Conservation (phyloP, 2,113 vertebrate genomes). For the Macquaria australasica region DNA sequence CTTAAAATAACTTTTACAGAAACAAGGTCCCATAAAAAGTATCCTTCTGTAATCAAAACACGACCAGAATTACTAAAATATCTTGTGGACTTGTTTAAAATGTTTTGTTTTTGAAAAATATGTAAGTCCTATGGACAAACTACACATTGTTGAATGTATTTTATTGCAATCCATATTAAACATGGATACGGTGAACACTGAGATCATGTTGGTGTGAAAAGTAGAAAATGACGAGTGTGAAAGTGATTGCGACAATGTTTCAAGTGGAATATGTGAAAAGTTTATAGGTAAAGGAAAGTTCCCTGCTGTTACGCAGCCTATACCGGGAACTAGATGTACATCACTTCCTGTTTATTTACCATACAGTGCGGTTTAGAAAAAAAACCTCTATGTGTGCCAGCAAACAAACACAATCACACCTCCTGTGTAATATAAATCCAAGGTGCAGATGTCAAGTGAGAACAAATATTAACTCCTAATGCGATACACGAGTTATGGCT, state of each 20-base stretch:
- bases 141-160: slow-evolving; percentile 50
- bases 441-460: neutral
- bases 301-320: slow-evolving; percentile 19
- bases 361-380: slow-evolving; percentile 32
- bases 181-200: slow-evolving; percentile 20
- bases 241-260: slow-evolving; percentile 16
- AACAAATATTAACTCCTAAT: neutral
- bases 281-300: slow-evolving; percentile 65
- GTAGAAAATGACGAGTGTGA: slow-evolving; percentile 9
- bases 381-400: slow-evolving; percentile 9
- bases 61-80: neutral
- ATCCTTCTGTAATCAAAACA: neutral
- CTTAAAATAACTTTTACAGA: neutral
- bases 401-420: slow-evolving; percentile 23
- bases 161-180: slow-evolving; percentile 56
- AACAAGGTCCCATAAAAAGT: neutral
- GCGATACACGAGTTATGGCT: neutral
- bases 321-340: slow-evolving; percentile 61
- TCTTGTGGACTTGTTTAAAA: slow-evolving; percentile 7
- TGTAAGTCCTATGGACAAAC: slow-evolving; percentile 65
- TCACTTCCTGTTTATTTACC: slow-evolving; percentile 78
- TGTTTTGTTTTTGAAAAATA: slow-evolving; percentile 30
- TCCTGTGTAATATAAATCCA: neutral
- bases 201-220: slow-evolving; percentile 15
- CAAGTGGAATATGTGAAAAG: slow-evolving; percentile 31